Base-by-base conservation (phyloP, 1,140 invertebrate species). In the Drosophila repleta region DNA sequence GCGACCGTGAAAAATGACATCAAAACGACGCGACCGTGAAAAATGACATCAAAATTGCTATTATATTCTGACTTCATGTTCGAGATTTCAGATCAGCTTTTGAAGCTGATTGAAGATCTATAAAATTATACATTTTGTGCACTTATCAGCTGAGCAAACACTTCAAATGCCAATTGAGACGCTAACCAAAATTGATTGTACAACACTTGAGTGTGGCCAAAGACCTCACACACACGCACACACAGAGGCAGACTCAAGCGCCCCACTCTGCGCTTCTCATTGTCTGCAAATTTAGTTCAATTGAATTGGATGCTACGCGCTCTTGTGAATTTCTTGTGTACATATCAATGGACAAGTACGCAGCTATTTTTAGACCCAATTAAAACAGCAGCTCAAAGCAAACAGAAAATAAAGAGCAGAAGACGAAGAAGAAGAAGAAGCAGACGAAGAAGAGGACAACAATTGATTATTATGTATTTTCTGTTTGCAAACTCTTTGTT, bases 311-410 rank as follows among this genome's bases (percentile, higher is more conserved):
- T 45, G 67, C 39, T 39, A 35, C 67, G 76, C 64, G 68, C 26
- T 35, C 35, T 53, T 49, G 46, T 26, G 4, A 1, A 53, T 20
- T 56, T 41, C 51, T 61, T 51, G 56, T 60, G 58, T 52, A 63
- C 41, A 61, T 64, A 70, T 83, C 71, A 68, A 71, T 75, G 58
- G 68, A 78, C 48, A 73, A 57, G 77, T 71, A 37, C 48, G 62
- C 35, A 18, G 65, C 79, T 87, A 87, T 87, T 83, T 87, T 83
- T 87, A 88, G 83, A 88, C 35, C 51, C 83, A 87, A 88, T 87
- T 83, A 87, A 83, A 82, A 72, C 2, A 6, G 43, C 51, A 26
- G 45, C 8, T 32, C 39, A 32, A 29, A 64, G 37, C 51, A 15
- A 43, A 43, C 6, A 35, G 57, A 56, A 43, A 17, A 6, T 61